These are phyloP conservation scores for Stenichneumon culpator DNA, from an alignment of 2,888 invertebrate species.

Conservation along the genomic window DNA sequence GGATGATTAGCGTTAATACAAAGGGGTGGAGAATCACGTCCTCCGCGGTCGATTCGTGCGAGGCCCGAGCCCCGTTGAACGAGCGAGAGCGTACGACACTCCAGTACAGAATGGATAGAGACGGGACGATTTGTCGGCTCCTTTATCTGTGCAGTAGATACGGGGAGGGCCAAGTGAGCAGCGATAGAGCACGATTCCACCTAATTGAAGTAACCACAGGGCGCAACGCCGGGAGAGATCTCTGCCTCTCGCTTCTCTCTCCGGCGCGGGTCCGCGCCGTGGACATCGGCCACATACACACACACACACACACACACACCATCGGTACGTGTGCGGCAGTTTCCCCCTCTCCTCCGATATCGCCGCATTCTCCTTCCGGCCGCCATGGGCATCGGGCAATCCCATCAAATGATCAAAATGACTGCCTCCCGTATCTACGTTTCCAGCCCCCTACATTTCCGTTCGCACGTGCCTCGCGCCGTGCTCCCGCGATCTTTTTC, in stretches of 20 bases:
- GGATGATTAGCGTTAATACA: conserved; percentile 82
- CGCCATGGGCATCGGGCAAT: conserved; percentile 74
- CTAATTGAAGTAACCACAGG: conserved; percentile 85
- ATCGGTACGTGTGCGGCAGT: neutral
- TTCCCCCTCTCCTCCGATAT: conserved; percentile 25
- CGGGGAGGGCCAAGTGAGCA: conserved; percentile 67
- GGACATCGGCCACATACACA: conserved; percentile 43
- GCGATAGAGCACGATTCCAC: conserved; percentile 80
- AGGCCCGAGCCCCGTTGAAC: conserved; percentile 50
- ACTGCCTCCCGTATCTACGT: conserved; percentile 80
- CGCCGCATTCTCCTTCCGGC: conserved; percentile 55
- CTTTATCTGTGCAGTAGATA: conserved; percentile 70
- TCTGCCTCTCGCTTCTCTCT: conserved; percentile 57
- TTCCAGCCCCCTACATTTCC: conserved; percentile 76
- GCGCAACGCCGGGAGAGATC: conserved; percentile 78
- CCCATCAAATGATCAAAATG: conserved; percentile 80
- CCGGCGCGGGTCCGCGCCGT: conserved; percentile 49
- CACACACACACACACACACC: too few relatives aligned
- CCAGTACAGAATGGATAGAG: conserved; percentile 13
- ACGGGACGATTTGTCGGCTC: conserved; percentile 47
- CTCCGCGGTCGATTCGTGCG: conserved; percentile 78
- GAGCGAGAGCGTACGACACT: conserved; percentile 12
- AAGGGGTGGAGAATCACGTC: conserved; percentile 80
- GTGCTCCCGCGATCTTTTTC: conserved; percentile 50
- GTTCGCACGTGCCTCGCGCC: conserved; percentile 79